Evolutionary conservation across 2,797 vertebrate genomes (phyloP).

Genomic region (Philypnodon macrostomus): DNA sequence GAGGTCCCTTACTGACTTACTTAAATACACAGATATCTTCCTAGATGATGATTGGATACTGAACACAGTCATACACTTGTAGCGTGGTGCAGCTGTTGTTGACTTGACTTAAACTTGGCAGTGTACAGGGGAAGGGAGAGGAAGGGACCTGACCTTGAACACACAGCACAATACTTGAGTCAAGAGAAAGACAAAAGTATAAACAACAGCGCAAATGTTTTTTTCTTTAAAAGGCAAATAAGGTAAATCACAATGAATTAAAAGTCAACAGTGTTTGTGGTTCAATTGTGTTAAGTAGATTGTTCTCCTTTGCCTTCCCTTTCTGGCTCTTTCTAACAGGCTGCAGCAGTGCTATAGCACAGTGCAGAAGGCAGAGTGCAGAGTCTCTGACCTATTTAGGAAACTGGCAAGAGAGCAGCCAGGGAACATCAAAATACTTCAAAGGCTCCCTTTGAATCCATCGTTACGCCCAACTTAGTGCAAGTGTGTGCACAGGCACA

Average conservation of each 20-base stretch:
- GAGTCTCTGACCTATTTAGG: constrained; percentile 81
- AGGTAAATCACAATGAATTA: constrained; percentile 23
- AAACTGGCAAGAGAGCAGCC: constrained; percentile 80
- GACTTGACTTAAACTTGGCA: no score
- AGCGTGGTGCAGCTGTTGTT: no score
- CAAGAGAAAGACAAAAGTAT: no score
- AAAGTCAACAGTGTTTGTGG: constrained; percentile 14
- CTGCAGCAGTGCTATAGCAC: constrained; percentile 52
- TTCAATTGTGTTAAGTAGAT: constrained; percentile 45
- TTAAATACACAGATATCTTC: no score
- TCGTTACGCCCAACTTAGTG: constrained; percentile 73
- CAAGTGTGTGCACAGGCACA: constrained; percentile 25
- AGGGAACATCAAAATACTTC: constrained; percentile 81
- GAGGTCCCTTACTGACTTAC: no score
- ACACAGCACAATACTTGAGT: no score
- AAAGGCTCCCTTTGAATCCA: constrained; percentile 78
- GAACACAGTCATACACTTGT: no score
- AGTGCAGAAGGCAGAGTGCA: constrained; percentile 67
- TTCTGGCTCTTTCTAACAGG: constrained; percentile 52
- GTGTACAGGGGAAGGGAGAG: no score
- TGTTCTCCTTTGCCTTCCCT: constrained; percentile 57
- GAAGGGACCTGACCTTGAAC: no score
- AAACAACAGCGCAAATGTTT: no score
- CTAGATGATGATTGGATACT: no score
- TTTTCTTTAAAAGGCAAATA: no score